Evolutionary conservation across 1,140 invertebrate genomes (phyloP).

Genomic region (Kradibia gibbosae): DNA sequence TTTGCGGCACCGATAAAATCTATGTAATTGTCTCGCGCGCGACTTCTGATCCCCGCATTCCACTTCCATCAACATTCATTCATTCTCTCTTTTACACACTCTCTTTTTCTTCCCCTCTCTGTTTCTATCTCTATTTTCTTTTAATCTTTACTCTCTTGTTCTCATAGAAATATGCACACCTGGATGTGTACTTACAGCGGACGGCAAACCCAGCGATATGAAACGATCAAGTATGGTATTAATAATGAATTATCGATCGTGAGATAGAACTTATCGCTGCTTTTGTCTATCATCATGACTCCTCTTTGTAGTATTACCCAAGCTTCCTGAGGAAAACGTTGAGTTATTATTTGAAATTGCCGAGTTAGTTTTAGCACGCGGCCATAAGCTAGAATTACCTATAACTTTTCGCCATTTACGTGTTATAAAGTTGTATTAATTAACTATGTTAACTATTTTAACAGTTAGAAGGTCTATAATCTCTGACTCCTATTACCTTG

Average conservation of each 20-base stretch:
- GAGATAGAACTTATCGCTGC: not conserved
- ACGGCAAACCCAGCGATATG: not conserved
- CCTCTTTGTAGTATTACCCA: too few species aligned
- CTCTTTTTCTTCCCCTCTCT: not conserved
- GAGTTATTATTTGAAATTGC: too few species aligned
- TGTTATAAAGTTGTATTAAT: too few species aligned
- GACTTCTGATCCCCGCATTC: not conserved
- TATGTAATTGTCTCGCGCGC: constrained; percentile 22
- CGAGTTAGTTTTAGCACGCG: too few species aligned
- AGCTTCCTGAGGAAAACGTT: too few species aligned
- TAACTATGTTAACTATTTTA: too few species aligned
- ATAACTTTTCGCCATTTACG: too few species aligned
- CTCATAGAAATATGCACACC: not conserved
- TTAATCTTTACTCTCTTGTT: not conserved
- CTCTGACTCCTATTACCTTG: too few species aligned
- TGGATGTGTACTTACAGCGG: not conserved
- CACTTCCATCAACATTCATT: not conserved
- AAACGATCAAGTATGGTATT: not conserved
- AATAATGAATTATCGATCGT: not conserved
- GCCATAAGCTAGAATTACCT: too few species aligned
- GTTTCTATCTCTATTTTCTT: not conserved
- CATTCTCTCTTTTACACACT: not conserved
- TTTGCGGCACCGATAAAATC: constrained; percentile 19
- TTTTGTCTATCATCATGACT: not conserved
- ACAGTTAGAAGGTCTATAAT: too few species aligned